phyloP scores from a whole-genome alignment of 1,140 invertebrate species.

The Xylocopa sonorina region DNA sequence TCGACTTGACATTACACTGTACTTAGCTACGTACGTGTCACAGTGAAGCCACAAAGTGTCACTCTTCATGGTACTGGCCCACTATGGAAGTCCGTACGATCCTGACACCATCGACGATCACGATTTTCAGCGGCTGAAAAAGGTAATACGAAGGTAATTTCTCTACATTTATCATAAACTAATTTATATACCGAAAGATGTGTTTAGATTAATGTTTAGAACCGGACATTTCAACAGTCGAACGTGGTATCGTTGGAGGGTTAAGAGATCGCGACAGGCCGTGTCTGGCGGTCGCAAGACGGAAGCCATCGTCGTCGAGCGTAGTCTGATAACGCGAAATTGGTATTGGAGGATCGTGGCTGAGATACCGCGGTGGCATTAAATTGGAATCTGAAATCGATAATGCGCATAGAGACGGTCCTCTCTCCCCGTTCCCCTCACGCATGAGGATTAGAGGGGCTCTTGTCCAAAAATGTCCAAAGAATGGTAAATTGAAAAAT shows the following conservation, averaged over 20 bases:
- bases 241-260: too few relatives aligned
- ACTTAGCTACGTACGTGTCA: conserved; percentile 91
- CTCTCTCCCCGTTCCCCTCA: too few relatives aligned
- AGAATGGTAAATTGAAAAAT: conserved; percentile 69
- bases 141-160: conserved; percentile 77
- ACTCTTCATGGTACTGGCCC: conserved; percentile 89
- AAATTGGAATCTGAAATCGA: conserved; percentile 80
- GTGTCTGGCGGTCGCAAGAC: conserved; percentile 40
- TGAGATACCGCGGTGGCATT: conserved; percentile 74
- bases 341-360: conserved; percentile 74
- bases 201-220: too few relatives aligned
- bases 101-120: conserved; percentile 87
- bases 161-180: background rate
- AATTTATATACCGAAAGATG: too few relatives aligned
- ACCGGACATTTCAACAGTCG: too few relatives aligned
- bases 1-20: conserved; percentile 24
- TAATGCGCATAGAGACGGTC: too few relatives aligned
- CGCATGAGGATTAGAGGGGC: conserved; percentile 10
- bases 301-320: conserved; percentile 50
- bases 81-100: conserved; percentile 86
- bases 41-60: conserved; percentile 88
- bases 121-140: conserved; percentile 90
- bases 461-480: conserved; percentile 28
- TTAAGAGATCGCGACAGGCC: conserved; percentile 12
- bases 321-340: conserved; percentile 71